Evolutionary conservation across 2,888 invertebrate species (phyloP).

Genomic region (Auanema freiburgensis): DNA sequence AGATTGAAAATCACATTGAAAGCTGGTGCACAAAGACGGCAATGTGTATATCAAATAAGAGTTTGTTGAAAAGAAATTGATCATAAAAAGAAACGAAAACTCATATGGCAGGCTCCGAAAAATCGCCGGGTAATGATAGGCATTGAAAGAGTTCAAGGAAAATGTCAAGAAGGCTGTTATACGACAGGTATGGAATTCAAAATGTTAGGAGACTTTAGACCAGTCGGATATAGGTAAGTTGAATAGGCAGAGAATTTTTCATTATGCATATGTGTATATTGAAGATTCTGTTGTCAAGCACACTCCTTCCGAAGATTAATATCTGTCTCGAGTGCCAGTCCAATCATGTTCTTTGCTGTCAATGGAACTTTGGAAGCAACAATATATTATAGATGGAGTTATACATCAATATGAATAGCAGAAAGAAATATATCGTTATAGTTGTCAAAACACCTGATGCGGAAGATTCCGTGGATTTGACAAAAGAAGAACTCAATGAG

Average conservation of each 20-base stretch:
- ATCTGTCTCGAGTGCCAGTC: background rate
- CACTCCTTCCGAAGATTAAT: slow-evolving; percentile 8
- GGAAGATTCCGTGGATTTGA: background rate
- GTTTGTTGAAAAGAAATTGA: slow-evolving; percentile 1
- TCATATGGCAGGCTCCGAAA: slow-evolving; percentile 10
- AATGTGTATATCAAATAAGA: slow-evolving; percentile 19
- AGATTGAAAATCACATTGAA: slow-evolving; percentile 15
- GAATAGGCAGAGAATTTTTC: background rate
- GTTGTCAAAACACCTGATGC: slow-evolving; percentile 4
- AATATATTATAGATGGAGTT: slow-evolving; percentile 8
- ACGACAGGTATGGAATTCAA: slow-evolving; percentile 15
- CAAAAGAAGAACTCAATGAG: background rate
- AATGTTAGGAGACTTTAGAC: slow-evolving; percentile 20
- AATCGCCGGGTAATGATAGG: slow-evolving; percentile 14
- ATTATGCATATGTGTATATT: background rate
- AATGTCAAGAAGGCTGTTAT: slow-evolving; percentile 23
- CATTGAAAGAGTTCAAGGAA: slow-evolving; percentile 14
- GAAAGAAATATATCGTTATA: background rate
- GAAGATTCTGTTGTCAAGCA: slow-evolving; percentile 9
- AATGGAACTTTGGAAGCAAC: slow-evolving; percentile 3
- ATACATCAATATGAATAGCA: background rate
- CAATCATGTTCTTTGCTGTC: slow-evolving; percentile 5
- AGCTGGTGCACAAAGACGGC: slow-evolving; percentile 11
- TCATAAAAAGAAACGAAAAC: background rate
- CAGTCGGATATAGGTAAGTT: slow-evolving; percentile 25